Percentiles rank a stretch among this genome's conserved stretches.
phyloP scores from a whole-genome alignment of 1,140 invertebrate species.

The Papilio dardanus region DNA sequence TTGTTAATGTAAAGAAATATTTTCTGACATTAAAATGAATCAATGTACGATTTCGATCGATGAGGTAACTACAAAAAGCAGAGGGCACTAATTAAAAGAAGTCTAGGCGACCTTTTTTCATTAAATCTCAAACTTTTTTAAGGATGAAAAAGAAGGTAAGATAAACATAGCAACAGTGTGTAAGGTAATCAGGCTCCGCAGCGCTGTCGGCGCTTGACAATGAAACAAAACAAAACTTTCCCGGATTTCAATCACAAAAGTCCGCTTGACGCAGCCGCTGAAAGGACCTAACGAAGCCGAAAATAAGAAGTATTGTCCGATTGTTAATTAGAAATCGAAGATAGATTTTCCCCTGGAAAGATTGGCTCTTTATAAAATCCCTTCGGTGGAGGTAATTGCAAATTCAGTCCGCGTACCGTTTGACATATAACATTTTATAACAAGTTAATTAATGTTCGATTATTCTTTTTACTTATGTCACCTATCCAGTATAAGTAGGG shows the following conservation, averaged over 20 bases:
- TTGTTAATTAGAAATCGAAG: conserved; percentile 38
- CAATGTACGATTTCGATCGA: neutral
- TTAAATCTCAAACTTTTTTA: conserved; percentile 12
- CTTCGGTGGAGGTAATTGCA: neutral
- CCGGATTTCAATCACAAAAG: conserved; percentile 35
- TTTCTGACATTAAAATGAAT: neutral
- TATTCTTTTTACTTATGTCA: too few species aligned
- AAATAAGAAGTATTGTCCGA: conserved; percentile 38
- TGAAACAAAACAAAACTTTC: conserved; percentile 29
- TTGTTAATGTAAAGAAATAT: neutral
- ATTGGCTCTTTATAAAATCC: conserved; percentile 33
- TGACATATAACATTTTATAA: neutral
- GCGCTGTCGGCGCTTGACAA: conserved; percentile 26
- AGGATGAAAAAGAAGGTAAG: neutral
- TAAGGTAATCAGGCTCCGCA: conserved; percentile 33
- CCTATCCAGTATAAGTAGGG: too few species aligned
- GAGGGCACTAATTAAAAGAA: neutral
- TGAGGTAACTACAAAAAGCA: too few species aligned
- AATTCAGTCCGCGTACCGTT: neutral
- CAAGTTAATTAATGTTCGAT: neutral
- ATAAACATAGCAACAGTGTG: conserved; percentile 12
- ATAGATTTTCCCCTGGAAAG: conserved; percentile 27
- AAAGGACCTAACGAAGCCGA: conserved; percentile 37
- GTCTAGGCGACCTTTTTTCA: neutral
- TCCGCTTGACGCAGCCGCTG: conserved; percentile 33